phyloP scores from a whole-genome alignment of 1,140 invertebrate genomes.

The Heliconius hermathena region DNA sequence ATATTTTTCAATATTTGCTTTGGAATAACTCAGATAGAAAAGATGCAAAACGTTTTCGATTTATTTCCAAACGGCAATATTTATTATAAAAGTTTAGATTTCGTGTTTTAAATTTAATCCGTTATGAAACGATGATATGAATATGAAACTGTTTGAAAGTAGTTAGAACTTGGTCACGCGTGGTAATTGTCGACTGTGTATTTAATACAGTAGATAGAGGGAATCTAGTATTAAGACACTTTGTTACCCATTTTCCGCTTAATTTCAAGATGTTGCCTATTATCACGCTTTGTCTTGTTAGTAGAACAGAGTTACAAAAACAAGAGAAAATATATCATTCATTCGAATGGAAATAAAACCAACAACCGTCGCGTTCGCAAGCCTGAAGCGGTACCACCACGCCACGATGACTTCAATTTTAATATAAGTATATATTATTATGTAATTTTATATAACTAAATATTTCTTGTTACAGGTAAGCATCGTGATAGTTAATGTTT shows the following conservation, averaged over 20 bases:
- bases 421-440: neutral
- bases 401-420: neutral
- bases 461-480: neutral
- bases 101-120: neutral
- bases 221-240: too few species aligned
- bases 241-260: too few species aligned
- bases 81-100: neutral
- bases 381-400: too few species aligned
- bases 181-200: neutral
- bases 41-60: neutral
- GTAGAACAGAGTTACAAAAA: too few species aligned
- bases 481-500: neutral
- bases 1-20: constrained; percentile 3
- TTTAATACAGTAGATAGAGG: too few species aligned
- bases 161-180: neutral
- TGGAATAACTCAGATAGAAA: neutral
- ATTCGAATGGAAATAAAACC: too few species aligned
- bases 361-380: too few species aligned
- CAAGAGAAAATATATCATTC: too few species aligned
- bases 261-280: too few species aligned
- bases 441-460: neutral
- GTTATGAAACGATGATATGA: too few species aligned
- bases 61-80: neutral
- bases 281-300: too few species aligned
- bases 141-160: neutral